Conservation (phyloP, 2,113 vertebrate species). For the Balaeniceps rex region DNA sequence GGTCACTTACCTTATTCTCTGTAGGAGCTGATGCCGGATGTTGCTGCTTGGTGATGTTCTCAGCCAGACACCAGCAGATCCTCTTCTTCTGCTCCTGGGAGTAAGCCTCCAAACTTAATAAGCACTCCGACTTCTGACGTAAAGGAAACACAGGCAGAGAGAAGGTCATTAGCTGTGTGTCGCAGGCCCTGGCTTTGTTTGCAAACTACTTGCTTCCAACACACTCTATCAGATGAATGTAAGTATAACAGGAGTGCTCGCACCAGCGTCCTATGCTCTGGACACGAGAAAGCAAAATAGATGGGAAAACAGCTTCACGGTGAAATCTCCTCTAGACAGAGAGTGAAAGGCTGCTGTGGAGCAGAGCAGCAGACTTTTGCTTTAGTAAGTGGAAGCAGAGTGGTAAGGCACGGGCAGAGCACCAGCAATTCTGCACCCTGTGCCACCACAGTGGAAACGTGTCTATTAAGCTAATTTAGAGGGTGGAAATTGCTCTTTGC, state of each 20-base stretch:
- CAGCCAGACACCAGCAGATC: constrained; percentile 93
- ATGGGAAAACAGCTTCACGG: background rate
- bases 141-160: constrained; percentile 70
- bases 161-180: constrained; percentile 47
- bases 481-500: background rate
- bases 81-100: constrained; percentile 93
- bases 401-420: background rate
- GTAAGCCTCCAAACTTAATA: constrained; percentile 94
- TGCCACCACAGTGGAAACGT: background rate
- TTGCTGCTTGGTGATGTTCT: constrained; percentile 92
- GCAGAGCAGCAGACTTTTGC: background rate
- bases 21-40: constrained; percentile 72
- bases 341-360: background rate
- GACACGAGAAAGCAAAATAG: background rate
- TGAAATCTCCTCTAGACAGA: background rate
- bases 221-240: background rate
- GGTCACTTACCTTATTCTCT: constrained; percentile 82
- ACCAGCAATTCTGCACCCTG: background rate
- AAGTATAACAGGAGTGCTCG: background rate
- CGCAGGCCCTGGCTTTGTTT: constrained; percentile 12
- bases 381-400: background rate
- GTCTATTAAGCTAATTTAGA: background rate
- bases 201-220: constrained; percentile 40
- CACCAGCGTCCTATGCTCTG: background rate
- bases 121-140: constrained; percentile 91